Base-by-base conservation (phyloP, 1,140 invertebrate species). In the Drosophila hydei region DNA sequence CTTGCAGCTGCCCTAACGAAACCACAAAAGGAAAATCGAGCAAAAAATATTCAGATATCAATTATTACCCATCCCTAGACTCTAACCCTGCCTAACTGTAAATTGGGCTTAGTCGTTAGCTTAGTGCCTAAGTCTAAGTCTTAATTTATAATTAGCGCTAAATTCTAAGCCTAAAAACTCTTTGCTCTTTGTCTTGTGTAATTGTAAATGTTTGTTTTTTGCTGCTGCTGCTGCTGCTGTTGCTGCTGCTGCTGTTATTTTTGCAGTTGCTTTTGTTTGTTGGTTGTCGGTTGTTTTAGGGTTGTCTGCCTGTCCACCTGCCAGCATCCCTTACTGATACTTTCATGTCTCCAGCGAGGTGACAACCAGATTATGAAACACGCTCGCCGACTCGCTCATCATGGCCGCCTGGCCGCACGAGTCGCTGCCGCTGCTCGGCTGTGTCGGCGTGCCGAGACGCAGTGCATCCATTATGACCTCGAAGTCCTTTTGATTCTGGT, bases 321-420 rank as follows among this genome's bases (percentile, higher is more conserved):
- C 7, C 3, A 40, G 14, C 38, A 40, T 40, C 38, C 12, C 38
- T 50, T 91, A 91, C 72, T 91, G 90, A 71, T 83, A 91, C 63
- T 77, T 92, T 92, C 91, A 95, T 90, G 94, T 95, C 81, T 95
- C 95, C 72, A 95, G 89, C 4, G 94, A 95, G 3, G 95, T 94
- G 25, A 91, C 90, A 3, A 95, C 94, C 51, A 95, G 92, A 90
- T 94, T 95, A 84, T 95, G 95, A 88, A 95, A 95, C 52, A 94
- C 93, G 62, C 93, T 93, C 4, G 94, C 94, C 81, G 95, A 94
- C 58, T 95, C 93, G 72, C 95, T 95, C 80, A 94, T 94, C 92
- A 95, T 94, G 36, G 95, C 94, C 60, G 94, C 92, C 72, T 95
- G 95, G 40, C 94, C 95, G 76, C 94, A 93, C 67, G 78, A 93